Percentiles rank a stretch among this genome's conserved stretches.
These are phyloP conservation scores for Sminthurinus signatus DNA, from an alignment of 1,140 invertebrate genomes.

Conservation along the genomic window DNA sequence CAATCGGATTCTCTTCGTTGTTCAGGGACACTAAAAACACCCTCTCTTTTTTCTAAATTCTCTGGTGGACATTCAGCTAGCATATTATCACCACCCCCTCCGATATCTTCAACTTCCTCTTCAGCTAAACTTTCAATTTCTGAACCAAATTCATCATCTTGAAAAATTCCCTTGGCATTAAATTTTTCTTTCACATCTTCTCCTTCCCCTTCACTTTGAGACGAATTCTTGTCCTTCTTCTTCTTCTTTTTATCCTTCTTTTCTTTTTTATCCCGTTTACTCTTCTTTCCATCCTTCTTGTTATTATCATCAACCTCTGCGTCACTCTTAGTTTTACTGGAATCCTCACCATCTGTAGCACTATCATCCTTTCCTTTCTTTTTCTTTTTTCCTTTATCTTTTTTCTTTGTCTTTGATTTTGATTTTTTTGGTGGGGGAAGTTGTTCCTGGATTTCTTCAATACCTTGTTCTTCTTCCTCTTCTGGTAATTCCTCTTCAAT, in stretches of 20 bases:
- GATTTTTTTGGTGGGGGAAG: background rate
- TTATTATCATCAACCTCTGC: background rate
- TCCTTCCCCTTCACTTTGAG: background rate
- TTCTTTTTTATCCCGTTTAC: background rate
- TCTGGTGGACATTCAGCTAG: background rate
- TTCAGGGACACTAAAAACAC: background rate
- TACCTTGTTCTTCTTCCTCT: conserved; percentile 4
- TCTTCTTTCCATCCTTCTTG: background rate
- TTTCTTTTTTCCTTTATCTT: background rate
- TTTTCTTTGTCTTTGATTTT: conserved; percentile 7
- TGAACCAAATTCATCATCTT: no score
- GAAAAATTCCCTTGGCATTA: no score
- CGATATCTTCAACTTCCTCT: background rate
- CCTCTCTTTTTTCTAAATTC: background rate
- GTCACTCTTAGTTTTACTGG: background rate
- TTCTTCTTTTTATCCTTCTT: conserved; percentile 7
- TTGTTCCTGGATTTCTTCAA: background rate
- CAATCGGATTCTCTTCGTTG: background rate
- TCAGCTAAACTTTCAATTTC: background rate
- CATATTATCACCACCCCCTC: background rate
- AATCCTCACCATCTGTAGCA: background rate
- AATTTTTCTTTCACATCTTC: background rate
- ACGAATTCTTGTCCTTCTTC: background rate
- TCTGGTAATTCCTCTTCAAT: background rate
- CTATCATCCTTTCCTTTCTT: conserved; percentile 6